phyloP scores from a whole-genome alignment of 2,113 vertebrate genomes.

The Meles meles region DNA sequence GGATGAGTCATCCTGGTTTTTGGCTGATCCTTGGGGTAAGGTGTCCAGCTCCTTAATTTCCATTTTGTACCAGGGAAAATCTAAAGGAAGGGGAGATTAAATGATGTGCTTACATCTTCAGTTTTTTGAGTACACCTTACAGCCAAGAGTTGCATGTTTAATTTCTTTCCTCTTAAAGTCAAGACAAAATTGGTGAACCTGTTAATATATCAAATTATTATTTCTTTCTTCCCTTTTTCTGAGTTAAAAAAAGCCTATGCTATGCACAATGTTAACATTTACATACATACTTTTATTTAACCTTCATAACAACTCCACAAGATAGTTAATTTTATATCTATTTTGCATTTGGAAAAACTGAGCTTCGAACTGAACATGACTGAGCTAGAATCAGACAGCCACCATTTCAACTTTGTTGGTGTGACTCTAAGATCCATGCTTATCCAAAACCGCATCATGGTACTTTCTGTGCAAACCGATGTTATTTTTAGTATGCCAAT shows the following conservation, averaged over 20 bases:
- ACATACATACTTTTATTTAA: not conserved
- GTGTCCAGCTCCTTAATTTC: not conserved
- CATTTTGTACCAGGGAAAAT: not conserved
- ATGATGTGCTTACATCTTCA: not conserved
- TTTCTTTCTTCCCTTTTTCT: not conserved
- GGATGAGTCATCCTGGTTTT: not conserved
- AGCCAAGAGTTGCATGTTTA: not conserved
- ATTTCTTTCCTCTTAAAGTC: conserved; percentile 14
- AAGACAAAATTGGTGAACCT: not conserved
- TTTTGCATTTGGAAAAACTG: not conserved
- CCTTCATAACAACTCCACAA: not conserved
- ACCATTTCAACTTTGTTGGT: not conserved
- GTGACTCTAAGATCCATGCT: not conserved
- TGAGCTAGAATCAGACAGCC: not conserved
- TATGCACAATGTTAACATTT: not conserved
- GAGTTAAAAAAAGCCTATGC: not conserved
- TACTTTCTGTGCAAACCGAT: not conserved
- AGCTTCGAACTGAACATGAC: not conserved
- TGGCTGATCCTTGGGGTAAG: not conserved
- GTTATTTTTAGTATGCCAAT: not conserved
- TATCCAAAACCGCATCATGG: not conserved
- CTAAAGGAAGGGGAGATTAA: not conserved
- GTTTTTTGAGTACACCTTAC: not conserved
- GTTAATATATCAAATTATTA: not conserved
- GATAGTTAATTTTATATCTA: not conserved